Base-by-base conservation (phyloP, 2,113 vertebrate genomes). In the Oostethus manadensis region DNA sequence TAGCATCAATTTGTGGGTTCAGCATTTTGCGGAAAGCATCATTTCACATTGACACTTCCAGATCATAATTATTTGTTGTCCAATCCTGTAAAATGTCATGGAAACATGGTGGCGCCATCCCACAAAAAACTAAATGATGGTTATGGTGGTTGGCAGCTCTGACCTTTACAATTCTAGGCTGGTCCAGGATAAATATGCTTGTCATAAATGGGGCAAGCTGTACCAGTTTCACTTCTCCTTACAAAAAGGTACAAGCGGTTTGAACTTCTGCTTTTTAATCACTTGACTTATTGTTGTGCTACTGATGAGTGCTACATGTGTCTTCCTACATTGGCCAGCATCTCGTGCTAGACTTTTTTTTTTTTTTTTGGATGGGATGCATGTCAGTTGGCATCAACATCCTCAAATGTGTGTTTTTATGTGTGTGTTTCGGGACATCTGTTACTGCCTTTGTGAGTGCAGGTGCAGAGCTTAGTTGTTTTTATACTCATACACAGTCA, bases 201-300 rank as follows among this genome's bases (percentile, higher is more conserved):
- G 44, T 54, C 5, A 15, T 50, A 40, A 42, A 61, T 6, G 18
- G 49, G 11, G 29, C 14, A 17, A 11, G 8, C 66, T 66, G 58
- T 45, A 70, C 56, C 64, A 73, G 76, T 87, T 87, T 83, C 79
- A 85, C 79, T 85, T 87, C 85, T 77, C 62, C 10, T 54, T 66
- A 4, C n/a, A 10, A 44, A 57, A 75, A 69, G 38, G 7, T 63
- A 70, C 51, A 56, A 65, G 67, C 64, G 43, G 54, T 42, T 58
- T 4, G 11, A 71, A 64, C 77, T 85, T 87, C 85, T 82, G 83
- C 81, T 82, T 85, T 80, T 74, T 15, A 38, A 78, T 74, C 69
- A 71, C 55, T 77, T 82, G 75, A 83, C 60, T 66, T 56, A 20
- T 60, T 44, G 23, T 38, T 9, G 51, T 58, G 56, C 51, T 35